phyloP scores from a whole-genome alignment of 2,797 vertebrate species.

The Pipistrellus nathusii region DNA sequence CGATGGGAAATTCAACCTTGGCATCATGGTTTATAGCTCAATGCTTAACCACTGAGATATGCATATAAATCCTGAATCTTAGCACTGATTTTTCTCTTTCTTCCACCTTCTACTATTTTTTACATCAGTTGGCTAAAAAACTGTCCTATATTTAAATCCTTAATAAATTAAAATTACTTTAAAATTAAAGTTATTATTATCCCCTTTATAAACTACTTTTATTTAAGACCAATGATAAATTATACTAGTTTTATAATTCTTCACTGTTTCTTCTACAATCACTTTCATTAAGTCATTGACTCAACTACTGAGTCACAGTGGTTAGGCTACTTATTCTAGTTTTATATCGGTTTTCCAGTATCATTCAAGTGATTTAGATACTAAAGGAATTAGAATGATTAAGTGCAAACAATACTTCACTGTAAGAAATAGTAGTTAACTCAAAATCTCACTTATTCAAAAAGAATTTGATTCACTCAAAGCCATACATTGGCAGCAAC shows the following conservation, averaged over 20 bases:
- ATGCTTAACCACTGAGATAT: too few species aligned
- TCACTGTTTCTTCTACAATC: neutral
- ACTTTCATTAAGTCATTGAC: neutral
- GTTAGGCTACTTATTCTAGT: neutral
- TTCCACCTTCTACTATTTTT: neutral
- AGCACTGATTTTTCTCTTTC: neutral
- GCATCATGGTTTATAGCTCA: too few species aligned
- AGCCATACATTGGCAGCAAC: neutral
- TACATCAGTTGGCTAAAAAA: neutral
- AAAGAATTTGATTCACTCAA: neutral
- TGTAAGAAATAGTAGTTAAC: neutral
- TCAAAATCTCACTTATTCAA: neutral
- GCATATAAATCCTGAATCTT: neutral
- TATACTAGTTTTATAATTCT: neutral
- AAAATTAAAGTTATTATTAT: conserved; percentile 2
- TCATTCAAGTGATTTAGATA: neutral
- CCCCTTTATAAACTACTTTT: neutral
- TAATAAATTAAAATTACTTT: conserved; percentile 7
- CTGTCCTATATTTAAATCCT: neutral
- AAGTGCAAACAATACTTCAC: neutral
- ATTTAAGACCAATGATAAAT: neutral
- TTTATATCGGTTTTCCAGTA: neutral
- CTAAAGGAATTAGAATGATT: neutral
- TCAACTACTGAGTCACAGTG: too few species aligned
- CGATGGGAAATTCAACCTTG: too few species aligned